phyloP scores from a whole-genome alignment of 1,140 invertebrate genomes.

The Drosophila malerkotliana region DNA sequence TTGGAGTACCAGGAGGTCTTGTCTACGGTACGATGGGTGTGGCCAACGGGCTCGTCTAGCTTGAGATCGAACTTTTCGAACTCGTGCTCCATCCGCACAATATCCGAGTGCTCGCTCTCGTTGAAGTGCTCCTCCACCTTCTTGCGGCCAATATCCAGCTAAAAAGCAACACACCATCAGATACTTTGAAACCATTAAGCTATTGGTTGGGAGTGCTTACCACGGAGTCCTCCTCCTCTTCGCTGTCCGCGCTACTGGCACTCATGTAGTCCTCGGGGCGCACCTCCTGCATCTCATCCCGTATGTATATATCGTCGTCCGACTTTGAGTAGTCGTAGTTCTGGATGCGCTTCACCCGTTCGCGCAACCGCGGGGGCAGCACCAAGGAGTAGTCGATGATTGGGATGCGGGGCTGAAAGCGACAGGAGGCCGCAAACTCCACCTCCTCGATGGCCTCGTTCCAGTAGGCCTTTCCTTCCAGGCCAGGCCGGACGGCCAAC shows the following conservation, averaged over 20 bases:
- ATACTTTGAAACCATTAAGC: no score
- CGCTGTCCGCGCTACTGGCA: slow-evolving; percentile 44
- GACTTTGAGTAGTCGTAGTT: slow-evolving; percentile 73
- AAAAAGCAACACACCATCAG: neutral
- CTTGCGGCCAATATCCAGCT: slow-evolving; percentile 36
- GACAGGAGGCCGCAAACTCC: slow-evolving; percentile 54
- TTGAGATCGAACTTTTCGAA: slow-evolving; percentile 70
- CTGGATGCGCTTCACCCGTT: slow-evolving; percentile 69
- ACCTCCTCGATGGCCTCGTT: slow-evolving; percentile 62
- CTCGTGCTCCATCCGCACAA: slow-evolving; percentile 72
- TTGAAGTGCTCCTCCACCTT: slow-evolving; percentile 68
- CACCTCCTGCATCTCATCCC: slow-evolving; percentile 63
- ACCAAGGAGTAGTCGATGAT: slow-evolving; percentile 71
- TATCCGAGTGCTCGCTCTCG: slow-evolving; percentile 76
- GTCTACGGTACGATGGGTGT: slow-evolving; percentile 53
- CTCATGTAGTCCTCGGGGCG: slow-evolving; percentile 60
- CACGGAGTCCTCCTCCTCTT: slow-evolving; percentile 51
- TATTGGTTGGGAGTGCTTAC: slow-evolving; percentile 14
- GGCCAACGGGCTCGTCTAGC: slow-evolving; percentile 64
- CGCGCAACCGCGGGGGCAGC: slow-evolving; percentile 54
- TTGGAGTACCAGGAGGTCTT: slow-evolving; percentile 68
- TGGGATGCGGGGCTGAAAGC: slow-evolving; percentile 52
- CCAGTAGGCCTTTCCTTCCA: slow-evolving; percentile 60
- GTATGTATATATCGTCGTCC: slow-evolving; percentile 66
- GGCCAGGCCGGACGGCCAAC: slow-evolving; percentile 22